Conservation (phyloP, 2,113 vertebrate genomes). For the Grantiella picta region DNA sequence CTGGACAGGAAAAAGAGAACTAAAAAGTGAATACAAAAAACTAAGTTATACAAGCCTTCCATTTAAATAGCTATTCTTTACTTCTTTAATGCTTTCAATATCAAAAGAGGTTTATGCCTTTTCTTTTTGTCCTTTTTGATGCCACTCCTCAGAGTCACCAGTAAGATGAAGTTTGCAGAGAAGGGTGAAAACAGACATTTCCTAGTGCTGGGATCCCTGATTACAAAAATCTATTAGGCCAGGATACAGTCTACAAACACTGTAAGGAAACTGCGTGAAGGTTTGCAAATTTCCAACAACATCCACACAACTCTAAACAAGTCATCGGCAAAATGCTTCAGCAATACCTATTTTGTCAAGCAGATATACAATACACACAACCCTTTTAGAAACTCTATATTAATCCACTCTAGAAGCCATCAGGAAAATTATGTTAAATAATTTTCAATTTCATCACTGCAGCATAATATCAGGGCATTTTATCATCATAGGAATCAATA, state of each 20-base stretch:
- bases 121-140: neutral
- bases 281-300: neutral
- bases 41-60: neutral
- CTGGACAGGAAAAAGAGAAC: neutral
- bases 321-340: neutral
- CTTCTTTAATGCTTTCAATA: neutral
- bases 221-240: neutral
- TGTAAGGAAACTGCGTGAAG: neutral
- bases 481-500: neutral
- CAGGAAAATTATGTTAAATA: neutral
- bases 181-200: neutral
- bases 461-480: neutral
- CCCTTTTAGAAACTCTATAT: neutral
- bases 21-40: neutral
- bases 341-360: neutral
- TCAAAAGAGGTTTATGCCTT: neutral
- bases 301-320: neutral
- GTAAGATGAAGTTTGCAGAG: neutral
- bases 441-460: neutral
- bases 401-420: neutral
- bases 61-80: neutral
- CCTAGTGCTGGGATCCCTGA: fast-evolving
- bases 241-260: neutral
- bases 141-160: neutral
- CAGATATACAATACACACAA: neutral